Conservation (phyloP, 2,888 invertebrate genomes). For the Torymus auratus region DNA sequence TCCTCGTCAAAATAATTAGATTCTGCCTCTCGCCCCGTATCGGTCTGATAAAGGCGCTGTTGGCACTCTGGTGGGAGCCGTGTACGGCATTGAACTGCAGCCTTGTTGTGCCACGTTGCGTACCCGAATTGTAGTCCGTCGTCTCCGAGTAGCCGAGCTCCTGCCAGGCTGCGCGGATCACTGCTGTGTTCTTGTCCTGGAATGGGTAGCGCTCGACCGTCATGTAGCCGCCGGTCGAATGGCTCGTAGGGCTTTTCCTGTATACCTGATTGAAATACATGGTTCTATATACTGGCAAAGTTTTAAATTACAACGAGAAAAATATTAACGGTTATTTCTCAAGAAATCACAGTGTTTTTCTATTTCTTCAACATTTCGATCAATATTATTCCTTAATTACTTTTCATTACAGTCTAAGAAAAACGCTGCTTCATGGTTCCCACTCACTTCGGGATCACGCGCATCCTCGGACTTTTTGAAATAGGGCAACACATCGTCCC, state of each 20-base stretch:
- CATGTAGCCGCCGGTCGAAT: constrained; percentile 79
- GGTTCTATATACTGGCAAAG: no score
- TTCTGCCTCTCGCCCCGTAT: constrained; percentile 78
- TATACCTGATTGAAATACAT: no score
- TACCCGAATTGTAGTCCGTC: constrained; percentile 80
- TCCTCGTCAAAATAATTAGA: constrained; percentile 57
- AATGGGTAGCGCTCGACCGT: constrained; percentile 82
- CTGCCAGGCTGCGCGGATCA: constrained; percentile 80
- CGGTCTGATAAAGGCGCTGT: constrained; percentile 82
- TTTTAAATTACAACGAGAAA: no score
- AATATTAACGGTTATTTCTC: no score
- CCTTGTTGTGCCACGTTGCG: constrained; percentile 81
- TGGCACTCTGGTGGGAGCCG: constrained; percentile 81
- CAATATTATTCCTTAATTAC: neutral
- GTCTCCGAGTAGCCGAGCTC: constrained; percentile 80
- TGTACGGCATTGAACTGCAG: constrained; percentile 81
- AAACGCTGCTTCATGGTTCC: neutral
- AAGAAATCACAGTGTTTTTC: constrained; percentile 61
- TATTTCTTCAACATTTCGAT: constrained; percentile 68
- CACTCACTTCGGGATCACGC: constrained; percentile 23
- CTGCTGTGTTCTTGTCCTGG: constrained; percentile 79
- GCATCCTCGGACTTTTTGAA: constrained; percentile 77
- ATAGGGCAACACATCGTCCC: constrained; percentile 75
- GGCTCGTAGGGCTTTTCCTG: no score
- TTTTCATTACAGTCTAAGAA: neutral